Evolutionary conservation across 2,888 invertebrate species (phyloP).

Genomic region (Steinernema carpocapsae): DNA sequence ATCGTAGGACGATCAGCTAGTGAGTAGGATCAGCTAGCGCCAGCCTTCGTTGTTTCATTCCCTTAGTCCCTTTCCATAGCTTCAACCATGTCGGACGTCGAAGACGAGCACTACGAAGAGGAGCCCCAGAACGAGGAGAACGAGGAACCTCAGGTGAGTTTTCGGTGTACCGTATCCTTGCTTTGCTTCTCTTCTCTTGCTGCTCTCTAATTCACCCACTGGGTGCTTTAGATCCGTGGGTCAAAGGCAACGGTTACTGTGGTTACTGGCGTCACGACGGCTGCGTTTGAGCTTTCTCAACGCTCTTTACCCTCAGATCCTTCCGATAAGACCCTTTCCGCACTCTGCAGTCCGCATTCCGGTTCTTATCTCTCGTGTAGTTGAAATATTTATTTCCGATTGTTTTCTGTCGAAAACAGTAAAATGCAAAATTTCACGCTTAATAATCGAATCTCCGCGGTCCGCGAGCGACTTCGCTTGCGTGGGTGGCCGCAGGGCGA

Average conservation of each 20-base stretch:
- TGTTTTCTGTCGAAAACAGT: no score
- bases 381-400: no score
- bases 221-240: no score
- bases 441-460: no score
- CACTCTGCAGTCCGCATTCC: no score
- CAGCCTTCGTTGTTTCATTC: background rate
- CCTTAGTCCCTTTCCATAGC: background rate
- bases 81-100: slow-evolving; percentile 62
- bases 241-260: slow-evolving; percentile 36
- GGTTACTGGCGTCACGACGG: background rate
- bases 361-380: no score
- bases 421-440: no score
- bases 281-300: background rate
- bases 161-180: background rate
- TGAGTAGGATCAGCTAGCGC: slow-evolving; percentile 30
- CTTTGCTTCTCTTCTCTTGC: background rate
- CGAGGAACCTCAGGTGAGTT: slow-evolving; percentile 39
- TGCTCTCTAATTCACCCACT: no score
- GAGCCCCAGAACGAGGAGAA: slow-evolving; percentile 52
- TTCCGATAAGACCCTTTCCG: background rate
- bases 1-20: slow-evolving; percentile 26
- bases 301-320: background rate
- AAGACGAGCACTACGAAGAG: slow-evolving; percentile 65
- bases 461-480: no score
- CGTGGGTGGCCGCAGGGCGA: slow-evolving; percentile 17